Evolutionary conservation across 2,113 vertebrate genomes (phyloP), one percentile per base, ranked within the genome.

Genomic region (Machaerirhynchus nigripectus): DNA sequence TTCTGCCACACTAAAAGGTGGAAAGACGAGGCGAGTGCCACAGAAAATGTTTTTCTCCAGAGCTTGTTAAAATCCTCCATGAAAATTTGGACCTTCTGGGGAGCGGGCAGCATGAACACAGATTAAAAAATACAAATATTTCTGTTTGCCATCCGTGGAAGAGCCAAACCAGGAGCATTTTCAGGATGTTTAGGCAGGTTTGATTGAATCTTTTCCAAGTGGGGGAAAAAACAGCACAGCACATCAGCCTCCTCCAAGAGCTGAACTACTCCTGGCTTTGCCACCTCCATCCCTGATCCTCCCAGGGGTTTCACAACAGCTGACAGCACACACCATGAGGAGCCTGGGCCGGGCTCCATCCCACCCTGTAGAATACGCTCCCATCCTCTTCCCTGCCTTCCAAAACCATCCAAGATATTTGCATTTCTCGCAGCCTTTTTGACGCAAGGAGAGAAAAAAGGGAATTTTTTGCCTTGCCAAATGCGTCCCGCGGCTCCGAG

Each of bases 91-190:
- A 78, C 47, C 6, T 52, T 18, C n/a, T 31, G 22, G 20, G 4
- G 22, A 33, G 30, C 73, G 35, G n/a, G 47, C 33, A 27, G 15
- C 3, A 3, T 1, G 4, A 13, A 52, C 0, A 1, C 0, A 16
- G 55, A 22, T 14, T 47, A 19, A 17, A 55, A 37, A 63, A 21
- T 0, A 1, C 2, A 31, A 64, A 56, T 8, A 22, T 46, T 70
- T 42, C 50, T 70, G 49, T 6, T 83, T 57, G 19, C 19, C 17
- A n/a, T 13, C 74, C n/a, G 19, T 4, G n/a, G 28, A 65, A 65
- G 59, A 33, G 65, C 59, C 89, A 83, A 94, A 31, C 37, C 37
- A 30, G 15, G 67, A 90, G 23, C 11, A 24, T 61, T 84, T 87
- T n/a, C 33, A 35, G 42, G 63, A 9, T 79, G 71, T 79, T 91